Evolutionary conservation across 2,888 invertebrate species (phyloP).

Genomic region (Selenia dentaria): DNA sequence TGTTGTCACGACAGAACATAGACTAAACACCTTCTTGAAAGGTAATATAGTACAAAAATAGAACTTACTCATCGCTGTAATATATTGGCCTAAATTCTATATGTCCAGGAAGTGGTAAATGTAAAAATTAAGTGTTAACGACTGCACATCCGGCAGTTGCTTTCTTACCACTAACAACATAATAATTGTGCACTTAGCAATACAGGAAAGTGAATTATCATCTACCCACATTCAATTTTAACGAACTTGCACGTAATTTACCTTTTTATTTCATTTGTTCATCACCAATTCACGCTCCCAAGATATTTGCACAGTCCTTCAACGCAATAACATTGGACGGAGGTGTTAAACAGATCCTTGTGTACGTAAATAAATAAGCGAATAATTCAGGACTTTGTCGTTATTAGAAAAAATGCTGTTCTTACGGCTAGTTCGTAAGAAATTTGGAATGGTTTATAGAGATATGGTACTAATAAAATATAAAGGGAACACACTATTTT

Average conservation of each 20-base stretch:
- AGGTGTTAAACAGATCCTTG: slow-evolving; percentile 32
- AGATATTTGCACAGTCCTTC: slow-evolving; percentile 28
- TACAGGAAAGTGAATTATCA: slow-evolving; percentile 12
- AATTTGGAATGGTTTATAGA: neutral
- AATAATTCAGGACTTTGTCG: slow-evolving; percentile 1
- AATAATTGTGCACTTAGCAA: slow-evolving; percentile 7
- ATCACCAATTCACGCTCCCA: slow-evolving; percentile 15
- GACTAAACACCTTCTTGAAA: no score
- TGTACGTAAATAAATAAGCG: neutral
- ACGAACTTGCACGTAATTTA: slow-evolving; percentile 9
- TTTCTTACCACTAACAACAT: neutral
- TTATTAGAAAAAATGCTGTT: neutral
- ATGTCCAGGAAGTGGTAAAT: neutral
- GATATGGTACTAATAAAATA: slow-evolving; percentile 9
- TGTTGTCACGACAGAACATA: no score
- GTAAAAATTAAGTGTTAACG: neutral
- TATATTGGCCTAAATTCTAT: no score
- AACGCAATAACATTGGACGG: slow-evolving; percentile 19
- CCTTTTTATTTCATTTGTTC: slow-evolving; percentile 18
- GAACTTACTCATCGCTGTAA: no score
- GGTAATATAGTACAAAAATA: no score
- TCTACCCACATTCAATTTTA: slow-evolving; percentile 24
- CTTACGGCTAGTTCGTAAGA: no score
- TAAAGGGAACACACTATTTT: neutral
- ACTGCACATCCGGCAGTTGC: slow-evolving; percentile 4